phyloP scores from a whole-genome alignment of 2,113 vertebrate genomes.

The human (Homo sapiens) region GRCh38 chr2:105245001-105245500 shows the following conservation, averaged over 20 bases:
- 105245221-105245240: slow-evolving; percentile 55
- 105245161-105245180: slow-evolving; percentile 63
- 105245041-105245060: background rate
- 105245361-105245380: background rate
- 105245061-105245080: background rate
- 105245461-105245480: no score
- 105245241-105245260: slow-evolving; percentile 9
- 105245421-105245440: background rate
- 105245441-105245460: background rate
- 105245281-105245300: background rate
- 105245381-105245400: background rate
- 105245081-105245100: slow-evolving; percentile 36
- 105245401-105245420: background rate
- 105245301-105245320: background rate
- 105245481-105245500: background rate
- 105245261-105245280: background rate
- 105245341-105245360: background rate
- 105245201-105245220: slow-evolving; percentile 79
- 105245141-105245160: slow-evolving; percentile 40
- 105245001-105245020: background rate
- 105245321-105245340: background rate
- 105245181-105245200: slow-evolving; percentile 79
- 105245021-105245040: background rate
- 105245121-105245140: slow-evolving; percentile 22
- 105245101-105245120: slow-evolving; percentile 37